Evolutionary conservation across 2,888 invertebrate genomes (phyloP), one percentile per base, ranked within the genome.

Genomic region (Chalcosyrphus nemorum): DNA sequence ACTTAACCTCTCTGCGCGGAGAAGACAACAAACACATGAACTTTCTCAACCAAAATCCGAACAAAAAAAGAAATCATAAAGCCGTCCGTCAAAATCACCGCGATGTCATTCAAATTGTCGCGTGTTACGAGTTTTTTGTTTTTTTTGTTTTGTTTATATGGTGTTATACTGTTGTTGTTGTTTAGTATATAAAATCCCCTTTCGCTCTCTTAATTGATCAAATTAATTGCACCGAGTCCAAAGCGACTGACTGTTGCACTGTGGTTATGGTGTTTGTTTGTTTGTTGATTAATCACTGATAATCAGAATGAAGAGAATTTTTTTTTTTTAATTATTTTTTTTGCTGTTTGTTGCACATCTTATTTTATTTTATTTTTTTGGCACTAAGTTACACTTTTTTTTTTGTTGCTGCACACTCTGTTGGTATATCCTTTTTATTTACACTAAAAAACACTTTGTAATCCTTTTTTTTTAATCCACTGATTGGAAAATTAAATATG

Each of bases 191-290:
- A n/a, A n/a, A n/a, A n/a, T 74, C 57, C 56, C 63, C 45, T 68
- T 78, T 74, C 41, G 68, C 66, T 84, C 11, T 47, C 21, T 74
- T 80, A 84, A 84, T 75, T 80, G 84, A 59, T 75, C 50, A 57
- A 84, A 84, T 84, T 84, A 84, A 84, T 84, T 80, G 65, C 74
- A 74, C 68, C 68, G 19, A 74, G 74, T 70, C 45, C 45, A 5
- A n/a, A 13, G 13, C 13, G 1, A 13, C 52, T 45, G 43, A 29
- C 54, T 65, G 66, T 29, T 71, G 63, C 32, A 45, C 43, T 54
- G 54, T 54, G 52, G 52, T 59, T n/a, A 29, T 7, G 59, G 43
- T 11, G 45, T 50, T 5, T 66, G 6, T 65, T 29, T 43, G 21
- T 70, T 56, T 61, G 45, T 70, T 59, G 70, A 70, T 77, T 41